phyloP scores from a whole-genome alignment of 2,797 vertebrate species.

The Tauraco hartlaubi region DNA sequence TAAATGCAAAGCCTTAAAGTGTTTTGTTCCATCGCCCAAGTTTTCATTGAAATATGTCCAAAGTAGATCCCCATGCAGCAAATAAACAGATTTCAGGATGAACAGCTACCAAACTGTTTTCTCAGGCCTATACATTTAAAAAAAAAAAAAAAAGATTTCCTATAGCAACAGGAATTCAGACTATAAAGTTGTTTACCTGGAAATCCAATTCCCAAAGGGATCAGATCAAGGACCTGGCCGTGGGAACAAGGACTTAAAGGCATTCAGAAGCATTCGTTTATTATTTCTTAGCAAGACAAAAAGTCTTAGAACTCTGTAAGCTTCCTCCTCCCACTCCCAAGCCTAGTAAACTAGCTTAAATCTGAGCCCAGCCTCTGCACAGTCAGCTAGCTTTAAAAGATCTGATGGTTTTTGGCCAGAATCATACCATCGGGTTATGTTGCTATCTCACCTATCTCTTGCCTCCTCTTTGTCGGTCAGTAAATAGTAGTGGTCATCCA shows the following conservation, averaged over 20 bases:
- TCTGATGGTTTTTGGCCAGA: background rate
- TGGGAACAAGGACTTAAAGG: background rate
- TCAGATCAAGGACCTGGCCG: background rate
- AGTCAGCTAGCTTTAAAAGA: background rate
- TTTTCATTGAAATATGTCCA: conserved; percentile 10
- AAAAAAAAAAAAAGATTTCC: background rate
- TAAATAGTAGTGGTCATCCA: background rate
- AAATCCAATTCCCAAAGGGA: background rate
- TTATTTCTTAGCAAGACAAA: conserved; percentile 5
- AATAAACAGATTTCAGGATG: background rate
- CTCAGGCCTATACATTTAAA: background rate
- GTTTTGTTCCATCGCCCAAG: background rate
- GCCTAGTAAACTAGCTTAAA: background rate
- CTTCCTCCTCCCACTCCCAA: background rate
- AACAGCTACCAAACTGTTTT: conserved; percentile 2
- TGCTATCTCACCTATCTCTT: background rate
- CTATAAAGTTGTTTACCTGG: background rate
- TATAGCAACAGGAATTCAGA: background rate
- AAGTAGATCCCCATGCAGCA: background rate
- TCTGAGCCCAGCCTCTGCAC: background rate
- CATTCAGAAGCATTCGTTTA: background rate
- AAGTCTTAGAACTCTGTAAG: background rate
- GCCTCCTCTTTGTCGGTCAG: background rate
- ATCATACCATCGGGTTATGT: background rate
- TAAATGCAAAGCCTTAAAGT: background rate